Evolutionary conservation across 30 jellyfish, hydroid and myxozoan genomes (phyloP), one percentile per base, ranked within the genome.

Genomic region (Aurelia coerulea): DNA sequence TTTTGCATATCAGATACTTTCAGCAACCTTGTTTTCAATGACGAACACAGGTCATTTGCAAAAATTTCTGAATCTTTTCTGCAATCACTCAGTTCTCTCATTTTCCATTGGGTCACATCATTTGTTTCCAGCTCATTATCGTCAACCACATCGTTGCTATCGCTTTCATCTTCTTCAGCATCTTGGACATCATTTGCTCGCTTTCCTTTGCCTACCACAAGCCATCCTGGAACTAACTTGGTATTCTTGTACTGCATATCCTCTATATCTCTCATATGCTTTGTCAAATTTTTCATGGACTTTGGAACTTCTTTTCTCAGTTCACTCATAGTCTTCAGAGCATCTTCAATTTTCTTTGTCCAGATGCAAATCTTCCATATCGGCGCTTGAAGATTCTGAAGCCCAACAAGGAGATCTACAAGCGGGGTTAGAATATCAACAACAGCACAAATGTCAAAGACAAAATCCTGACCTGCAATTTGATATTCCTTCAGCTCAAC

Each of bases 381-480:
- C 42, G 81, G 81, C 3, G 34, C 23, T 60, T 71, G 81, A 14
- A 71, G 81, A 32, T 60, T 71, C 42, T 41, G 81, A 32, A 71
- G 63, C 9, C 42, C 81, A 10, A 29, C n/a, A 14, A 71, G 81
- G 15, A 71, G 63, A 29, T 59, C 13, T 12, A 71, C 42, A 15
- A 37, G 67, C 5, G 81, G 81, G n/a, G 35, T 71, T 59, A 74
- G 88, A 39, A 78, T 39, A 62, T 78, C 88, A 56, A 58, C 71
- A 17, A 51, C 88, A 54, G 62, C 88, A 62, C 80, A 78, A 52
- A 62, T 29, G 65, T 78, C 88, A 19, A 78, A 62, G 34, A 78
- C 42, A 33, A 78, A 31, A n/a, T 78, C 89, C 19, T 78, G 73
- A 8, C 79, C 89, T 17, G 80, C 89, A 17, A 78, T 78, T 60